Evolutionary conservation across 64 coral and sea anemone genomes (phyloP).

Genomic region (Porites australiensis): DNA sequence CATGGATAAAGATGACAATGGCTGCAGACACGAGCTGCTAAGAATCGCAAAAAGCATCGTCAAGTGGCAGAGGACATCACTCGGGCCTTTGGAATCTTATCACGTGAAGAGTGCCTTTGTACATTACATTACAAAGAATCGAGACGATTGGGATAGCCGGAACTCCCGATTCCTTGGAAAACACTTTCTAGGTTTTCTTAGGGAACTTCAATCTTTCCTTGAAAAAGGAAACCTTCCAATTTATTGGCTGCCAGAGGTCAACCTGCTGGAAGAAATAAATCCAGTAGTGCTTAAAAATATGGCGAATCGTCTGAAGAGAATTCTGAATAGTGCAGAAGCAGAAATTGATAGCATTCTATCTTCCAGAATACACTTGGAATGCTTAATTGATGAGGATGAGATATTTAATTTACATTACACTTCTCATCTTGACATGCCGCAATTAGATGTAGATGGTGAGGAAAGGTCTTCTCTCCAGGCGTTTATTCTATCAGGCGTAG

Average conservation of each 20-base stretch:
- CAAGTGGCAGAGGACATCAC: slow-evolving; percentile 18
- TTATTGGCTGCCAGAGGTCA: slow-evolving; percentile 48
- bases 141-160: not conserved
- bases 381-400: too few species aligned
- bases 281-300: not conserved
- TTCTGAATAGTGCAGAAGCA: slow-evolving; percentile 42
- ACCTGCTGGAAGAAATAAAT: slow-evolving; percentile 64
- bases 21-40: slow-evolving; percentile 73
- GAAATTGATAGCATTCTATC: not conserved
- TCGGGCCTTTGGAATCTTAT: slow-evolving; percentile 59
- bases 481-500: too few species aligned
- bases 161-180: not conserved
- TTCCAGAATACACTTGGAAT: too few species aligned
- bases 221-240: not conserved
- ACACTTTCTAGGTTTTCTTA: slow-evolving; percentile 54
- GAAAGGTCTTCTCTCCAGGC: too few species aligned
- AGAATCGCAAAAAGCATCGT: slow-evolving; percentile 73
- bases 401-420: too few species aligned
- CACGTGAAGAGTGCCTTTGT: slow-evolving; percentile 81
- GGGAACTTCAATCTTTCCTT: not conserved
- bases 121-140: slow-evolving; percentile 22
- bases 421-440: too few species aligned
- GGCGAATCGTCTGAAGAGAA: slow-evolving; percentile 38
- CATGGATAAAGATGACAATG: slow-evolving; percentile 59
- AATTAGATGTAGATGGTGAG: too few species aligned